These are phyloP conservation scores for Panagrolaimus sp. DNA, from an alignment of 1,140 invertebrate genomes.

Conservation along the genomic window DNA sequence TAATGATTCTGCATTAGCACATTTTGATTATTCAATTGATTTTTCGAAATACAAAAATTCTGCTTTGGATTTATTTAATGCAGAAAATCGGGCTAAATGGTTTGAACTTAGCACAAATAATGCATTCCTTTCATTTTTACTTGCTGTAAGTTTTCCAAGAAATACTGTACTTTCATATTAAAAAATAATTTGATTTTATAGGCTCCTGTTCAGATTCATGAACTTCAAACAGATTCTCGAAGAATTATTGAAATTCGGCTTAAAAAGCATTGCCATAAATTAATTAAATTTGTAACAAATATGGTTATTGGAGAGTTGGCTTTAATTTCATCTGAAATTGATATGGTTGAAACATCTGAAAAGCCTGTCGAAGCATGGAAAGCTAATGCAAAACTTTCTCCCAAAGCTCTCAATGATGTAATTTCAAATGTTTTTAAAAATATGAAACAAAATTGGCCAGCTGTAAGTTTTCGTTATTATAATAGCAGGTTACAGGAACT, in stretches of 20 bases:
- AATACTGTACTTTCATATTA: background rate
- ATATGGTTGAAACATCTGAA: constrained; percentile 15
- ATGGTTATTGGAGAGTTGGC: constrained; percentile 34
- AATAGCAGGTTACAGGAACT: background rate
- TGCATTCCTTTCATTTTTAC: constrained; percentile 49
- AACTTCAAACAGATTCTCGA: constrained; percentile 48
- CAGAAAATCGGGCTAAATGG: constrained; percentile 46
- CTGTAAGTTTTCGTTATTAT: constrained; percentile 26
- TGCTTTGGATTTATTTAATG: constrained; percentile 43
- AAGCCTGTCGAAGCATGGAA: constrained; percentile 13
- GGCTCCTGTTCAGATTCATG: constrained; percentile 53
- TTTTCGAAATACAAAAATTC: constrained; percentile 45
- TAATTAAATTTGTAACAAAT: constrained; percentile 38
- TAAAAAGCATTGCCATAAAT: constrained; percentile 43
- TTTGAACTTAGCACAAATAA: constrained; percentile 57
- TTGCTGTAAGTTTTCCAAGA: constrained; percentile 32
- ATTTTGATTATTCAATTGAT: constrained; percentile 53
- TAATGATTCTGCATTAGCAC: constrained; percentile 10
- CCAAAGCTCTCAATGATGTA: constrained; percentile 40
- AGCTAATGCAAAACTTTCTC: constrained; percentile 13
- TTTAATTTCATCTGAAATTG: constrained; percentile 28
- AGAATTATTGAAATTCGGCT: constrained; percentile 49
- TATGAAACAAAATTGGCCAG: constrained; percentile 48
- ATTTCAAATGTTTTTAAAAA: constrained; percentile 39
- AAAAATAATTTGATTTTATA: constrained; percentile 28